Conservation (phyloP, 2,888 invertebrate genomes). For the Zeuzera pyrina region DNA sequence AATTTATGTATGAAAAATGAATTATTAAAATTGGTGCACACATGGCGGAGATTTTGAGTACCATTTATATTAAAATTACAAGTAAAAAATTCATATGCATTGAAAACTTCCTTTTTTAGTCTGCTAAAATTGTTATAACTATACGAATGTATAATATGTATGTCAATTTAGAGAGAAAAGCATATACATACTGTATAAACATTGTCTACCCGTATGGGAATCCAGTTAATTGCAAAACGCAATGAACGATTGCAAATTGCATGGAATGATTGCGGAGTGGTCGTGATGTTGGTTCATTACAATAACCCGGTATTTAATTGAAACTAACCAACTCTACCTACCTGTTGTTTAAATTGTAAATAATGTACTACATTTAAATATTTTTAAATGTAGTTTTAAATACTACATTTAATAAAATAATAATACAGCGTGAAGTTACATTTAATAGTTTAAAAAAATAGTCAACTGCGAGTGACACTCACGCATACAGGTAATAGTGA, state of each 20-base stretch:
- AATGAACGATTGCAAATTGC: constrained; percentile 59
- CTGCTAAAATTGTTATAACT: no score
- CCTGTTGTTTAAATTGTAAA: constrained; percentile 6
- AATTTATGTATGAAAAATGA: no score
- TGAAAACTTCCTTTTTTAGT: no score
- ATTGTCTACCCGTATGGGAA: constrained; percentile 45
- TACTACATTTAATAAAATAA: background rate
- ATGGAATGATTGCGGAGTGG: constrained; percentile 44
- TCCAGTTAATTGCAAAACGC: constrained; percentile 54
- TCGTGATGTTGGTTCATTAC: constrained; percentile 58
- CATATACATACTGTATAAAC: constrained; percentile 46
- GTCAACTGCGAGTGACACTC: no score
- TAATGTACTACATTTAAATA: background rate
- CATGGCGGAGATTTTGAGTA: no score
- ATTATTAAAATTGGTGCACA: no score
- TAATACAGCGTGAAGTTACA: background rate
- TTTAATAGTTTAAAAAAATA: no score
- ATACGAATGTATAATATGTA: no score
- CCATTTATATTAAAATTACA: no score
- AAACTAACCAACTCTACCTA: constrained; percentile 42
- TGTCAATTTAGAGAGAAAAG: no score
- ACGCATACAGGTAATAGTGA: no score
- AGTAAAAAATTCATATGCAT: no score
- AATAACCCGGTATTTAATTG: constrained; percentile 60
- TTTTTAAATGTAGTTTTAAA: background rate